Evolutionary conservation across 2,797 vertebrate genomes (phyloP), one percentile per base, ranked within the genome.

Genomic region (Aulostomus chinensis): DNA sequence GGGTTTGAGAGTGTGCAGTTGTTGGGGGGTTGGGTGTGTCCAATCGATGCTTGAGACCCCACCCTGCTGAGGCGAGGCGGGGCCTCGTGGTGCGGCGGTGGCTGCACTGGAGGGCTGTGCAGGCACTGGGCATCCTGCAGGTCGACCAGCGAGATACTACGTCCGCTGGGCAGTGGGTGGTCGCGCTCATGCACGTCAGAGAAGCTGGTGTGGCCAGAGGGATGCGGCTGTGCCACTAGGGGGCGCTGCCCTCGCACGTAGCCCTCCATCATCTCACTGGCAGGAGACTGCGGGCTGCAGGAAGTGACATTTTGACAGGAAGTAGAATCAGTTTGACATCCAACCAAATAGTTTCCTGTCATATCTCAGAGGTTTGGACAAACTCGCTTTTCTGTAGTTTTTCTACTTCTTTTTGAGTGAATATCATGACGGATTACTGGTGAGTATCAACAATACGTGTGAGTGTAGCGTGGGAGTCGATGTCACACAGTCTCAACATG

Each of bases 121-220:
- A 73, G 47, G 0, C 70, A 33, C 31, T 91, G 92, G 0, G 92
- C 78, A 41, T 96, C 95, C 80, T 98, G 96, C 5, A 99, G 92
- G 88, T 99, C 95, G 73, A 97, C 95, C 59, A 99, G 88, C 1
- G 96, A 99, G 56, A 98, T 58, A 78, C 96, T 98, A 12, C 95
- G 93, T 0, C 94, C 94, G 0, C 93, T 94, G 20, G 92, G 90
- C 42, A 94, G 83, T 29, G 80, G 72, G 4, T 46, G 69, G 42
- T 95, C 92, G 15, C 83, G 86, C 16, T 94, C 94, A 2, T 94
- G 93, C 51, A 89, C 93, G 46, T 94, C 94, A 0, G 92, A 94
- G n/a, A 91, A 92, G 41, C 87, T 91, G 88, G 90, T 78, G 80
- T 92, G 92, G 9, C 88, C 73, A 16, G 94, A 93, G 8, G 89